Evolutionary conservation across 2,797 vertebrate species (phyloP), one percentile per base, ranked within the genome.

Genomic region (Triplophysa bombifrons): DNA sequence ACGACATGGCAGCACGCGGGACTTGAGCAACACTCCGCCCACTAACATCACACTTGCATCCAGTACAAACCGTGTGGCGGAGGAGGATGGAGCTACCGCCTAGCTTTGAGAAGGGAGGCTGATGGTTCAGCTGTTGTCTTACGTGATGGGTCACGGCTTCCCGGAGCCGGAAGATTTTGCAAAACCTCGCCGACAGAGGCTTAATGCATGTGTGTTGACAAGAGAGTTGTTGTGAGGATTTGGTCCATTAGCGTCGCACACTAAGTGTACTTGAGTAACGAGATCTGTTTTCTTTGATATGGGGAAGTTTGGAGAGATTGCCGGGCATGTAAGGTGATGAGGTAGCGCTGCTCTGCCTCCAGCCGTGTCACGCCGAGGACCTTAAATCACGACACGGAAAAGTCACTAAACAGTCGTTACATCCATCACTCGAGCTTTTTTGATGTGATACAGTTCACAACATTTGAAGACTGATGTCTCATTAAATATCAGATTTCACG

Each of bases 1-100:
- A 0, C 91, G 93, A 3, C 95, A 94, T 76, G 81, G 95, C 90
- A 98, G 98, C 86, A 75, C 87, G 85, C 87, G 92, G 79, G 96
- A 98, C 48, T 88, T 95, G 44, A 93, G 92, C 69, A 80, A 88
- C 74, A 92, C 90, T 0, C 86, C 87, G 0, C 55, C 93, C 58
- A 90, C 96, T 0, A 94, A 95, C 89, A 93, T 97, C 90, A 96
- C 95, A 0, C 97, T 97, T 1, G 96, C 96, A 72, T 94, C 95
- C 67, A 94, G 94, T 80, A 94, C 95, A 90, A 93, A 95, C 82
- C 92, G 86, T 1, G 94, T 92, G 0, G 92, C 94, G 3, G 95
- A 95, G 72, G 95, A 98, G 61, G 95, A 97, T 0, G 95, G 94
- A 53, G 93, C 94, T 78, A 97, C 94, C 2, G 96, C 96, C 77